Base-by-base conservation (phyloP, 2,888 invertebrate genomes). In the Sinodicranocentrus sp. region DNA sequence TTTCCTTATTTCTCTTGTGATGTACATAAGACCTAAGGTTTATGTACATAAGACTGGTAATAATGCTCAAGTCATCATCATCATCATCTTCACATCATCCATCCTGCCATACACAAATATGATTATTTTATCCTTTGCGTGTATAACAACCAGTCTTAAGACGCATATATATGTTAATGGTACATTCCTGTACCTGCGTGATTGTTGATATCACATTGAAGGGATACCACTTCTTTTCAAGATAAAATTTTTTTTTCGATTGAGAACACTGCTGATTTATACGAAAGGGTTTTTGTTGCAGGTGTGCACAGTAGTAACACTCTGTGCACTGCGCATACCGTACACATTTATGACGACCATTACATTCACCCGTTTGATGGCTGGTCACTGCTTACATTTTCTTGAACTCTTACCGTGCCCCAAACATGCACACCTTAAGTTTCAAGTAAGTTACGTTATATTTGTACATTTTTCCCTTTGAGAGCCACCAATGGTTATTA, bases 71-170 rank as follows among this genome's bases (percentile, higher is more conserved):
- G 48, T 10, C 48, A 48, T 48, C 39, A 39, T 39, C 39, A 13
- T 39, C 39, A 39, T 39, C 48, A 48, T 25, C 57, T 23, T 57
- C 57, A 57, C 57, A 57, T 61, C 59, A 61, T 26, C 23, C 23
- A 61, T 61, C 26, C 26, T 61, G 26, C 59, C 59, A 26, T 61
- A 15, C 21, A 25, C 17, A 61, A 2, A 25, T 26, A 61, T 15
- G 21, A n/a, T 5, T 57, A 8, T 57, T 21, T 26, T 61, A 23
- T 61, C 59, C 23, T 15, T 26, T 25, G n/a, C 48, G 2, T 48
- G 15, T 54, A 21, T 19, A 17, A 21, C 54, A 54, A 19, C 54
- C 23, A 10, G 23, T 28, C 28, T 63, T 63, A 63, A 28, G 61
- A 28, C 13, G 61, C 23, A 8, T 26, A 28, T 26, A 25, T 25